phyloP scores from a whole-genome alignment of 2,797 vertebrate species.

The Hippoglossus hippoglossus region DNA sequence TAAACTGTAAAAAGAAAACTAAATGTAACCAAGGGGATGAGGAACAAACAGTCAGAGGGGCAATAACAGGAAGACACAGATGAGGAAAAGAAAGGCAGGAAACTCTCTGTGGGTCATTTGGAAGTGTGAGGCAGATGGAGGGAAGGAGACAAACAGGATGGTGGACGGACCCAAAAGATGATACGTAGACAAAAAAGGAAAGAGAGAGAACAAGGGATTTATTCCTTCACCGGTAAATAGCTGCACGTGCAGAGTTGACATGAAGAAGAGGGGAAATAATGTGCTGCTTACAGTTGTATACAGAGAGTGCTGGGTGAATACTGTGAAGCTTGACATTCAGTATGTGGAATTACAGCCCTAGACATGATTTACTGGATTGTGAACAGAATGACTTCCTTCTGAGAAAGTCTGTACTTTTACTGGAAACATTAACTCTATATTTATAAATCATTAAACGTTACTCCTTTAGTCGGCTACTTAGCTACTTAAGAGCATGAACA shows the following conservation, averaged over 20 bases:
- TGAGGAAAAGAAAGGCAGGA: constrained; percentile 82
- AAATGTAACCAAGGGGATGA: constrained; percentile 31
- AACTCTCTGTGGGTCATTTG: constrained; percentile 62
- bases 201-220: constrained; percentile 20
- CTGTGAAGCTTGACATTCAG: background rate
- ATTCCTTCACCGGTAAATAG: constrained; percentile 28
- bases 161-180: constrained; percentile 45
- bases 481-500: background rate
- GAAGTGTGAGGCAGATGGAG: constrained; percentile 64
- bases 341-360: too few species aligned
- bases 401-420: too few species aligned
- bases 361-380: too few species aligned
- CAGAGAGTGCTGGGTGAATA: background rate
- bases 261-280: background rate
- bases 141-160: constrained; percentile 74
- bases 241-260: constrained; percentile 29
- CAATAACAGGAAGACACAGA: constrained; percentile 84
- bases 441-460: background rate
- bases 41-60: constrained; percentile 41
- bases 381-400: too few species aligned
- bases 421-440: background rate
- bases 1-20: constrained; percentile 28
- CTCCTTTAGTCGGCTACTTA: background rate
- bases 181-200: constrained; percentile 56
- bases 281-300: background rate